Percentiles rank a stretch among this genome's conserved stretches.
Conservation (phyloP, 2,888 invertebrate species). For the Aporophyla lueneburgensis region DNA sequence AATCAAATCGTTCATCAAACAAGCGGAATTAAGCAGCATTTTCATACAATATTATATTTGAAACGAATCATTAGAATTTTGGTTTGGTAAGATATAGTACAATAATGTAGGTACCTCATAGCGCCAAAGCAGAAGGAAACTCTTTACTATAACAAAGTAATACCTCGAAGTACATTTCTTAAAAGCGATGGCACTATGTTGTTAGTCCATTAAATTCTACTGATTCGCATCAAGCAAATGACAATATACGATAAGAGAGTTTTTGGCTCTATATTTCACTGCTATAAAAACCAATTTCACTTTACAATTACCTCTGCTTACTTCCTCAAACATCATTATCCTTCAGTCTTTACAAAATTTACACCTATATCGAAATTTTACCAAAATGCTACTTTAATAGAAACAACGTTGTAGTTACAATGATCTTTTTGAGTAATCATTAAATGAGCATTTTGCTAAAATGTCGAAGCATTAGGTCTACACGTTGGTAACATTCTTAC, state of each 20-base stretch:
- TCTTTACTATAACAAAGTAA: background rate
- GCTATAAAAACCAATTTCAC: conserved; percentile 75
- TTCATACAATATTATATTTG: conserved; percentile 60
- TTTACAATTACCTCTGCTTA: conserved; percentile 68
- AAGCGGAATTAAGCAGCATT: conserved; percentile 66
- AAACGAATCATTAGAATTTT: conserved; percentile 52
- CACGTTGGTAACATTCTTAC: conserved; percentile 75
- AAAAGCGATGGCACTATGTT: conserved; percentile 12
- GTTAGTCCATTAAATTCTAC: conserved; percentile 31
- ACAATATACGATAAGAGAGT: conserved; percentile 63
- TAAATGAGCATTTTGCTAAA: conserved; percentile 56
- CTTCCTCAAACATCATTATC: conserved; percentile 72
- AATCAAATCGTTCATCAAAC: conserved; percentile 64
- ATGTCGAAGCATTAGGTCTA: conserved; percentile 53
- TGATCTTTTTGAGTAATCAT: conserved; percentile 33
- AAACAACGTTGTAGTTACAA: conserved; percentile 21
- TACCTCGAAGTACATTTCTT: conserved; percentile 4
- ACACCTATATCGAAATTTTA: conserved; percentile 59
- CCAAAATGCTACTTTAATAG: conserved; percentile 51
- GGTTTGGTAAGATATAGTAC: conserved; percentile 4
- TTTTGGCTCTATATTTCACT: conserved; percentile 70
- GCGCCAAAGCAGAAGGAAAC: background rate
- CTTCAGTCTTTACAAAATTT: conserved; percentile 83
- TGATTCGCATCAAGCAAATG: conserved; percentile 53
- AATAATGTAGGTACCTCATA: conserved; percentile 6